These are phyloP conservation scores for Nomada hirtipes DNA, from an alignment of 2,888 invertebrate genomes.

Conservation along the genomic window DNA sequence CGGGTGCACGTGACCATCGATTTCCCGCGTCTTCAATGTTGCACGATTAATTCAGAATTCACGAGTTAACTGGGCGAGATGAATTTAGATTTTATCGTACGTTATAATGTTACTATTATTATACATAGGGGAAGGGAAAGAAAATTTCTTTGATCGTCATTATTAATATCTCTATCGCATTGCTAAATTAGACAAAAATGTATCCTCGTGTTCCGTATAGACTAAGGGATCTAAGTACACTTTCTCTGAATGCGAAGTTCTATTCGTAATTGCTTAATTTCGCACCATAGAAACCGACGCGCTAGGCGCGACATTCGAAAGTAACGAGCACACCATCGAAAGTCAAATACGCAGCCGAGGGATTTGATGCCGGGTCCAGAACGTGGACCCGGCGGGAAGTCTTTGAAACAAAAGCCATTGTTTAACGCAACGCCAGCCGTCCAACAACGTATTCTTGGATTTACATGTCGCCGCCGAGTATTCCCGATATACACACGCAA, in stretches of 20 bases:
- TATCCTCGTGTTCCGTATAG: no score
- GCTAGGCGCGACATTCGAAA: not conserved
- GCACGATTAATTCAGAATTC: slow-evolving; percentile 11
- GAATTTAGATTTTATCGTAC: not conserved
- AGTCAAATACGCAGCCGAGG: slow-evolving; percentile 41
- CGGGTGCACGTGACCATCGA: slow-evolving; percentile 14
- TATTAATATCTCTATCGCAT: no score
- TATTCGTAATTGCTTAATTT: not conserved
- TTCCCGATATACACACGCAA: slow-evolving; percentile 50
- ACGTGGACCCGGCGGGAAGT: slow-evolving; percentile 21
- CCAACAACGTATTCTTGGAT: slow-evolving; percentile 65
- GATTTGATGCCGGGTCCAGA: slow-evolving; percentile 24
- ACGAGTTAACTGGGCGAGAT: not conserved
- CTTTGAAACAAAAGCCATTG: slow-evolving; percentile 71
- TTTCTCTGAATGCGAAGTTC: no score
- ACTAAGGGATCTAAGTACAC: no score
- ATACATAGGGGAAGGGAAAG: no score
- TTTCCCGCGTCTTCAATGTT: not conserved
- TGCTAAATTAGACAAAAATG: no score
- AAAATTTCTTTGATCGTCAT: no score
- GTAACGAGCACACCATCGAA: slow-evolving; percentile 34
- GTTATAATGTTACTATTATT: no score
- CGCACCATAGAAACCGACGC: not conserved
- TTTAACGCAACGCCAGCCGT: slow-evolving; percentile 66
- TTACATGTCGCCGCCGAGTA: slow-evolving; percentile 59